phyloP scores from a whole-genome alignment of 1,140 invertebrate species.

The Calycopis cecrops region DNA sequence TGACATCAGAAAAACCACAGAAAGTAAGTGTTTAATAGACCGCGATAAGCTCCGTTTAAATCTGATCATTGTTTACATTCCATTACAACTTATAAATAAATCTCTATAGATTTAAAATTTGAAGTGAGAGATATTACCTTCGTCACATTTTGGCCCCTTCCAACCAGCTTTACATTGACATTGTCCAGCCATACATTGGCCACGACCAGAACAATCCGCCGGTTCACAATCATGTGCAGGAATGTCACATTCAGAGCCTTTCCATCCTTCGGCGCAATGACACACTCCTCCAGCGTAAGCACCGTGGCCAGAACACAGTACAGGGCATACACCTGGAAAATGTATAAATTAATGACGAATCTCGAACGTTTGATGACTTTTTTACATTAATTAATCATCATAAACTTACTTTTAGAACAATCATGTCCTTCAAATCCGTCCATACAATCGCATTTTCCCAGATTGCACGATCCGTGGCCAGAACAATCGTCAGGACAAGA shows the following conservation, averaged over 20 bases:
- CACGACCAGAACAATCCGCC: slow-evolving; percentile 93
- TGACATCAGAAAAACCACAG: no score
- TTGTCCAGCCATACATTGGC: slow-evolving; percentile 90
- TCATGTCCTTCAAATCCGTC: slow-evolving; percentile 94
- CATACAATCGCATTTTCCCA: slow-evolving; percentile 96
- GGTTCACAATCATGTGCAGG: slow-evolving; percentile 93
- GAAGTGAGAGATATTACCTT: slow-evolving; percentile 67
- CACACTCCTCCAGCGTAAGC: slow-evolving; percentile 96
- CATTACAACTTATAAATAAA: no score
- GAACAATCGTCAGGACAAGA: slow-evolving; percentile 96
- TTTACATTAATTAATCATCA: background rate
- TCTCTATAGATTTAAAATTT: background rate
- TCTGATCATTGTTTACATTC: no score
- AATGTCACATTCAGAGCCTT: slow-evolving; percentile 96
- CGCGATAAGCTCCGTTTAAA: no score
- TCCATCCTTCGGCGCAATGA: slow-evolving; percentile 97
- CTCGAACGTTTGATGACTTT: no score
- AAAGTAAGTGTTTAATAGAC: no score
- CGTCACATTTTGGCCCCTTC: slow-evolving; percentile 90
- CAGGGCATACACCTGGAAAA: slow-evolving; percentile 92
- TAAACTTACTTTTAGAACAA: slow-evolving; percentile 91
- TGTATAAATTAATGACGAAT: background rate
- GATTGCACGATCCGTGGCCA: slow-evolving; percentile 94
- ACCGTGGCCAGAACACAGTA: slow-evolving; percentile 96
- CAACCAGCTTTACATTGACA: slow-evolving; percentile 93